Evolutionary conservation across 2,888 invertebrate genomes (phyloP).

Genomic region (Physocephala rufipes): DNA sequence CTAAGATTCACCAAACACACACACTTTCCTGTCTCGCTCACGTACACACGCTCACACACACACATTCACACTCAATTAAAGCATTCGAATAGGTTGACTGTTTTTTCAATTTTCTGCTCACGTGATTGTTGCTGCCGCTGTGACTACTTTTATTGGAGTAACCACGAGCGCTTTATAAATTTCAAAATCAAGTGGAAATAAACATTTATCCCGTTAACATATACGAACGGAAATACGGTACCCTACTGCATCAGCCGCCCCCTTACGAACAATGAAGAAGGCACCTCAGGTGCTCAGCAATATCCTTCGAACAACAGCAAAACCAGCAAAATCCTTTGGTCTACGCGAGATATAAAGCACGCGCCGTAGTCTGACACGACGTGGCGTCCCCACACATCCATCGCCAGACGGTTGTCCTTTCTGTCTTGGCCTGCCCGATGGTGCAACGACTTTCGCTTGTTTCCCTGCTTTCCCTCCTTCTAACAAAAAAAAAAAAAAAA

Average conservation of each 20-base stretch:
- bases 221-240: constrained; percentile 10
- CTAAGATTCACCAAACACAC: not conserved
- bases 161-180: constrained; percentile 44
- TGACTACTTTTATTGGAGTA: not conserved
- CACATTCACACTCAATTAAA: too few relatives aligned
- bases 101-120: not conserved
- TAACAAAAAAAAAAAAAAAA: not conserved
- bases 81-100: not conserved
- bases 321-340: not conserved
- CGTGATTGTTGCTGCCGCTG: too few relatives aligned
- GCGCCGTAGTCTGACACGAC: too few relatives aligned
- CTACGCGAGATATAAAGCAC: too few relatives aligned
- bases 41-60: too few relatives aligned
- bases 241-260: not conserved
- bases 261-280: not conserved
- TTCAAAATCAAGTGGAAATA: constrained; percentile 64
- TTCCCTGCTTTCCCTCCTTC: not conserved
- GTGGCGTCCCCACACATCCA: not conserved
- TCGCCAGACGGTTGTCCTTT: not conserved
- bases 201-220: constrained; percentile 60
- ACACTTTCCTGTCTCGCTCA: too few relatives aligned
- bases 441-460: too few relatives aligned
- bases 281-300: not conserved
- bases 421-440: too few relatives aligned
- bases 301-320: not conserved